These are phyloP conservation scores for Epizoanthus scotinus DNA, from an alignment of 92 coral and sea anemone species.

Conservation along the genomic window DNA sequence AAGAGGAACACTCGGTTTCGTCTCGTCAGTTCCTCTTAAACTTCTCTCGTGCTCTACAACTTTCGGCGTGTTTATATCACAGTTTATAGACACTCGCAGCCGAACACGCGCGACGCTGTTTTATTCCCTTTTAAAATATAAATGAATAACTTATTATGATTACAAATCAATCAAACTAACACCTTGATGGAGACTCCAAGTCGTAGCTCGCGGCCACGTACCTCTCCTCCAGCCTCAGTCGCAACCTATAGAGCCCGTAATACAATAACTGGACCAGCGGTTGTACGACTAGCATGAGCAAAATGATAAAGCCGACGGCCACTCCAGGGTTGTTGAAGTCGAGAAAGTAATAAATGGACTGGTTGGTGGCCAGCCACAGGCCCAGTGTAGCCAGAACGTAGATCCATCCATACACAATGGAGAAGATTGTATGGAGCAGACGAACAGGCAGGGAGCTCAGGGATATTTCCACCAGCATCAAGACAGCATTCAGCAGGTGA, in stretches of 20 bases:
- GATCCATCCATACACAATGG: slow-evolving; percentile 42
- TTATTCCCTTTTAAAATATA: too few relatives aligned
- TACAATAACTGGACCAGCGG: slow-evolving; percentile 55
- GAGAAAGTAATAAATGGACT: slow-evolving; percentile 42
- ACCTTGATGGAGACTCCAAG: neutral
- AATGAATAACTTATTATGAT: too few relatives aligned
- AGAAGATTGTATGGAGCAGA: slow-evolving; percentile 45
- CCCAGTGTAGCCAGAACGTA: slow-evolving; percentile 38
- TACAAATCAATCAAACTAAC: neutral
- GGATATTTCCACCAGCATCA: slow-evolving; percentile 50
- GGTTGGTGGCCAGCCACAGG: slow-evolving; percentile 38
- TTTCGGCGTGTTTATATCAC: too few relatives aligned
- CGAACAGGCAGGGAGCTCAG: slow-evolving; percentile 51
- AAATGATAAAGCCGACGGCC: slow-evolving; percentile 26
- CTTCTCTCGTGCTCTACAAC: too few relatives aligned
- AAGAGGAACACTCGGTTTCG: too few relatives aligned
- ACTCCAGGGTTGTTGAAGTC: slow-evolving; percentile 50
- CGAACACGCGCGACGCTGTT: too few relatives aligned
- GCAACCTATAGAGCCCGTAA: slow-evolving; percentile 49
- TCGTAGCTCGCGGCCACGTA: neutral
- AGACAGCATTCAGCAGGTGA: slow-evolving; percentile 48
- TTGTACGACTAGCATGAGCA: slow-evolving; percentile 34
- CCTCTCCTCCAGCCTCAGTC: slow-evolving; percentile 35
- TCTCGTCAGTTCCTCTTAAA: too few relatives aligned
- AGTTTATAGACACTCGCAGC: too few relatives aligned